Percentiles rank a stretch among this genome's conserved stretches.
These are phyloP conservation scores for Oncorhynchus mykiss DNA, from an alignment of 2,113 vertebrate species.

Conservation along the genomic window DNA sequence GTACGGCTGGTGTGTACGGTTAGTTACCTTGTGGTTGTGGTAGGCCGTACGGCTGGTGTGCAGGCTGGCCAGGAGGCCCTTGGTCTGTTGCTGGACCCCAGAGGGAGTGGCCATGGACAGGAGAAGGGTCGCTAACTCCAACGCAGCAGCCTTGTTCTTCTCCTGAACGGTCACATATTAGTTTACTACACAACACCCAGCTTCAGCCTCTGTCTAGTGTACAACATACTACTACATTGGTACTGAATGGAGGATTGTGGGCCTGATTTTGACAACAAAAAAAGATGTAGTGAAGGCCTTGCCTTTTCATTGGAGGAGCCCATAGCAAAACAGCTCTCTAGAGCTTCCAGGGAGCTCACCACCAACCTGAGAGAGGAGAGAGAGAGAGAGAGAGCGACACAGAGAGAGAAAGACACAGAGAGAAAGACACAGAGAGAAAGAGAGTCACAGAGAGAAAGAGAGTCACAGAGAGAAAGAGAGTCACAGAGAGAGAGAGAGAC, in stretches of 20 bases:
- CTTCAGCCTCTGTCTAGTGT: no score
- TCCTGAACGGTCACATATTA: slow-evolving; percentile 75
- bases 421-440: no score
- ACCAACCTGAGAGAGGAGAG: slow-evolving; percentile 83
- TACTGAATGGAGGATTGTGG: no score
- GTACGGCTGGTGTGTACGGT: no score
- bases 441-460: fast-evolving
- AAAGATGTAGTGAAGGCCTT: slow-evolving; percentile 45
- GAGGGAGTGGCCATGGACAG: slow-evolving; percentile 93
- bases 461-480: no score
- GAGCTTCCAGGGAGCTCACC: slow-evolving; percentile 94
- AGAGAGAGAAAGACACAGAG: no score
- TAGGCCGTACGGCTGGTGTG: slow-evolving; percentile 76
- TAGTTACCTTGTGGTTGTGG: no score
- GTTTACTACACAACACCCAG: not conserved
- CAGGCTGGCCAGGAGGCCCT: slow-evolving; percentile 93
- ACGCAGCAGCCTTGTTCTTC: slow-evolving; percentile 88
- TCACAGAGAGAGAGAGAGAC: no score
- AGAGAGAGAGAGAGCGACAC: slow-evolving; percentile 31
- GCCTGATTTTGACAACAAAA: no score
- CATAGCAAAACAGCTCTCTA: slow-evolving; percentile 98
- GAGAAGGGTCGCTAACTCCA: slow-evolving; percentile 92
- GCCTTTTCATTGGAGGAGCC: slow-evolving; percentile 93
- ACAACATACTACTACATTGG: no score
- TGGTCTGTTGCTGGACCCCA: slow-evolving; percentile 96